A percentile compares a stretch with the other conserved stretches of the same genome.
These are phyloP conservation scores for Chelon labrosus DNA, from an alignment of 2,797 vertebrate species.

Conservation along the genomic window DNA sequence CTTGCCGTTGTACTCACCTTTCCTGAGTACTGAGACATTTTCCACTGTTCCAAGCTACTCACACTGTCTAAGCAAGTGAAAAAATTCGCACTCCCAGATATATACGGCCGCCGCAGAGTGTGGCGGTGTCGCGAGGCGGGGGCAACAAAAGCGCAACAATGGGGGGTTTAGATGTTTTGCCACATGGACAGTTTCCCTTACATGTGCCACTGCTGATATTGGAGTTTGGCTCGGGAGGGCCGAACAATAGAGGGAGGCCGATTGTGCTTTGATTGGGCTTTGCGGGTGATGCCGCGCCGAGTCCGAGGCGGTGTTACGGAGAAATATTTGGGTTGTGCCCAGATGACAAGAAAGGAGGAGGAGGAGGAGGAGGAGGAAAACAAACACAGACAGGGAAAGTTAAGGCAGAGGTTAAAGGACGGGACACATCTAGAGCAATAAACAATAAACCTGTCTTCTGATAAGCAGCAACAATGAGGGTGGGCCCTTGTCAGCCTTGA, in stretches of 20 bases:
- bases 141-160: slow-evolving; percentile 84
- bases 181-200: slow-evolving; percentile 87
- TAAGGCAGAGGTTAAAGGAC: slow-evolving; percentile 36
- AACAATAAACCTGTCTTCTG: slow-evolving; percentile 23
- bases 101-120: slow-evolving; percentile 79
- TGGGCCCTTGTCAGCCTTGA: neutral
- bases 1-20: slow-evolving; percentile 87
- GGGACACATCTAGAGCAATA: slow-evolving; percentile 5
- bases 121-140: slow-evolving; percentile 59
- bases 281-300: slow-evolving; percentile 57
- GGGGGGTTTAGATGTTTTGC: slow-evolving; percentile 87
- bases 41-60: slow-evolving; percentile 76
- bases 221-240: slow-evolving; percentile 76
- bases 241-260: slow-evolving; percentile 80
- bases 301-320: slow-evolving; percentile 17
- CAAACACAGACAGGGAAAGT: slow-evolving; percentile 42
- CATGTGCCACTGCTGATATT: slow-evolving; percentile 87
- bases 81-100: slow-evolving; percentile 79
- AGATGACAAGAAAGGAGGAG: slow-evolving; percentile 22
- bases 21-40: slow-evolving; percentile 92
- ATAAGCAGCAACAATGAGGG: slow-evolving; percentile 8
- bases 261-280: slow-evolving; percentile 87
- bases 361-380: slow-evolving; percentile 40
- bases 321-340: slow-evolving; percentile 60
- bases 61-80: slow-evolving; percentile 71